phyloP scores from a whole-genome alignment of 2,113 vertebrate species.

The Chloropsis cyanopogon region DNA sequence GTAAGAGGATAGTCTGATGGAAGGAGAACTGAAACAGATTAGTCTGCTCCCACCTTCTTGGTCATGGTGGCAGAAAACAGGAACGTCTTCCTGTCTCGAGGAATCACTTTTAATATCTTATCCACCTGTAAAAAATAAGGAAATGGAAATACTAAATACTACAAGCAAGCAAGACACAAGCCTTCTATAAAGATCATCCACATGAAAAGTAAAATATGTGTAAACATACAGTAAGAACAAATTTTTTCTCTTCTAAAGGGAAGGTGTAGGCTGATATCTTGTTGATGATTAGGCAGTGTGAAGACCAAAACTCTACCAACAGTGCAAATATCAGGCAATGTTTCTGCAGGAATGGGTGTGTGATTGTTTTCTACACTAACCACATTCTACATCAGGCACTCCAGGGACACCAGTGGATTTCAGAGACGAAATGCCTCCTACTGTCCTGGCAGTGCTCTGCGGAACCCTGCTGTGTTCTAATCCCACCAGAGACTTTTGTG shows the following conservation, averaged over 20 bases:
- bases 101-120: slow-evolving; percentile 96
- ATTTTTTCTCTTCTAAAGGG: not conserved
- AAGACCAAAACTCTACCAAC: not conserved
- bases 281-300: not conserved
- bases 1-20: not conserved
- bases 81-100: slow-evolving; percentile 91
- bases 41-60: slow-evolving; percentile 84
- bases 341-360: rapidly evolving
- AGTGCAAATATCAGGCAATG: not conserved
- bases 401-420: not conserved
- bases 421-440: not conserved
- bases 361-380: not conserved
- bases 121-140: slow-evolving; percentile 80
- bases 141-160: not conserved
- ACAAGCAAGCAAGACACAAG: not conserved
- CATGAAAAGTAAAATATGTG: not conserved
- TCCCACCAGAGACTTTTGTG: not conserved
- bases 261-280: not conserved
- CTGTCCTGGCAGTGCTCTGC: not conserved
- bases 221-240: not conserved
- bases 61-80: slow-evolving; percentile 99
- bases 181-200: not conserved
- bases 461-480: not conserved
- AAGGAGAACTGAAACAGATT: not conserved
- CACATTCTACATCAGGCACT: not conserved